Evolutionary conservation across 2,113 vertebrate species (phyloP).

Genomic region (Pollimyrus isidori): DNA sequence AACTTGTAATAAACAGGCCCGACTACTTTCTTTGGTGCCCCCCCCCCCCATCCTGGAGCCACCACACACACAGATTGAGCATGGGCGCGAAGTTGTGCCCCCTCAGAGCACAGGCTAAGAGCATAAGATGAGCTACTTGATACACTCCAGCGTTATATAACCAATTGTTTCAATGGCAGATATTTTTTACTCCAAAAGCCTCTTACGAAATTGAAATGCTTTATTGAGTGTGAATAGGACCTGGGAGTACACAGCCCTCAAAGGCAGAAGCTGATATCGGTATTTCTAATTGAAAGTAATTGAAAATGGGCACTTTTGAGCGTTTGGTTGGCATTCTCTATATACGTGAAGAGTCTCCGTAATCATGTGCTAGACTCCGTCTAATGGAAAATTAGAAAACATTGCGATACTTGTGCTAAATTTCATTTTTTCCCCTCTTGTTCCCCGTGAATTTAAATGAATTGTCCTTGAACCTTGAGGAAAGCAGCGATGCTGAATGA

Average conservation of each 20-base stretch:
- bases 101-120: conserved; percentile 18
- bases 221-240: conserved; percentile 28
- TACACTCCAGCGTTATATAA: conserved; percentile 36
- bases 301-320: conserved; percentile 30
- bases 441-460: not conserved
- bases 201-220: conserved; percentile 38
- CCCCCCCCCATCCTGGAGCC: not conserved
- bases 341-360: conserved; percentile 8
- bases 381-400: conserved; percentile 22
- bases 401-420: conserved; percentile 18
- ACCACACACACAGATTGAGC: not conserved
- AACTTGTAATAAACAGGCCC: conserved; percentile 11
- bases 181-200: conserved; percentile 36
- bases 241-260: conserved; percentile 35
- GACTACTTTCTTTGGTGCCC: conserved; percentile 16
- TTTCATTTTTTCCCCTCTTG: not conserved
- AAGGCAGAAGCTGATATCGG: conserved; percentile 38
- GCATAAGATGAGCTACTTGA: conserved; percentile 19
- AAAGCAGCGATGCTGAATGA: not conserved
- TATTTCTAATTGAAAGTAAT: conserved; percentile 36
- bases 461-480: not conserved
- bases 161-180: conserved; percentile 42
- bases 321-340: conserved; percentile 24
- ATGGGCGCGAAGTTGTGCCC: conserved; percentile 16
- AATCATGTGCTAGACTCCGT: conserved; percentile 22